Conservation (phyloP, 1,140 invertebrate species). For the Drosophila arizonae region DNA sequence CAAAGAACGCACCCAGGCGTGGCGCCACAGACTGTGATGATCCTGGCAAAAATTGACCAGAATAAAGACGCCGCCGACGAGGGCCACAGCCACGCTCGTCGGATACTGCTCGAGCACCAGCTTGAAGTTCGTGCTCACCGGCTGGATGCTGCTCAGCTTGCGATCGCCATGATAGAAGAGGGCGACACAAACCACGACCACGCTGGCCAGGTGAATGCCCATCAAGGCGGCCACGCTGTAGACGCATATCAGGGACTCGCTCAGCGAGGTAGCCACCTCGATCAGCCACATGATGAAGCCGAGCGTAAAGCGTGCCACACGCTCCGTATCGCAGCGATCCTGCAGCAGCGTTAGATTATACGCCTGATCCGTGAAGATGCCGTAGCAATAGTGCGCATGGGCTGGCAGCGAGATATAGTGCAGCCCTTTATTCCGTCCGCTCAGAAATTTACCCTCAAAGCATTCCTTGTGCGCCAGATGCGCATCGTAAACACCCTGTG, state of each 20-base stretch:
- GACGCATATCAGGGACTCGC: not conserved
- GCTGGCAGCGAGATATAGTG: conserved; percentile 22
- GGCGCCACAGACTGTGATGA: not conserved
- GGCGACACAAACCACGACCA: not conserved
- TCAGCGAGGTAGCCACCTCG: not conserved
- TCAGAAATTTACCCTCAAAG: conserved; percentile 27
- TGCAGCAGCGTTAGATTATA: conserved; percentile 31
- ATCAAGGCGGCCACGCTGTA: not conserved
- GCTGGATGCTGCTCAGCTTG: not conserved
- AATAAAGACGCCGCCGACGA: conserved; percentile 3
- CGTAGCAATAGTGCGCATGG: conserved; percentile 30
- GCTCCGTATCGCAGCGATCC: conserved; percentile 2
- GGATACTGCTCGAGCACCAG: conserved; percentile 6
- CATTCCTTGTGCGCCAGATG: not conserved
- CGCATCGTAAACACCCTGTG: not conserved
- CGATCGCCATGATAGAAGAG: not conserved
- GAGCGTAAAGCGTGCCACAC: not conserved
- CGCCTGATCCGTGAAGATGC: conserved; percentile 37
- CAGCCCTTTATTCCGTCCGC: not conserved
- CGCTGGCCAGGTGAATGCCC: conserved; percentile 5
- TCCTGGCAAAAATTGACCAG: not conserved
- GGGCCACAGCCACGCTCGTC: not conserved
- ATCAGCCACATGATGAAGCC: conserved; percentile 15
- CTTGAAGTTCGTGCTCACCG: conserved; percentile 5
- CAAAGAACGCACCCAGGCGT: not conserved